Conservation (phyloP, 2,888 invertebrate species). For the Himalopsyche tibetana region DNA sequence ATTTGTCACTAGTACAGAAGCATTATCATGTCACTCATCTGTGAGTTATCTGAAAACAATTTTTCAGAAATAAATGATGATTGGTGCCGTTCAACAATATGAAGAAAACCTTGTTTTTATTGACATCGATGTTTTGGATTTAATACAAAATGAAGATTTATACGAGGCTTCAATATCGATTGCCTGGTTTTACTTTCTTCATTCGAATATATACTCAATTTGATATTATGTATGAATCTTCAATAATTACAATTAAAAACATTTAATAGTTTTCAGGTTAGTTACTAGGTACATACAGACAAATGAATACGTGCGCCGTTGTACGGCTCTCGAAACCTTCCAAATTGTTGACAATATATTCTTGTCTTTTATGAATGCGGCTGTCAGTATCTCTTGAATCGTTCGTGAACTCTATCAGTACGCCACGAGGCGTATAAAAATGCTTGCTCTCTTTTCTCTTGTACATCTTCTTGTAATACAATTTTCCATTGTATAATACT, state of each 20-base stretch:
- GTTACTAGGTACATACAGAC: background rate
- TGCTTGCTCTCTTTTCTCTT: conserved; percentile 2
- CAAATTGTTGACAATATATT: conserved; percentile 8
- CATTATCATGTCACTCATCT: too few relatives aligned
- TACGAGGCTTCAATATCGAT: too few relatives aligned
- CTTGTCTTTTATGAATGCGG: background rate
- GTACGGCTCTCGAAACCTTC: conserved; percentile 19
- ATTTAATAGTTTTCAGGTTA: background rate
- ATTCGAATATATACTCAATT: too few relatives aligned
- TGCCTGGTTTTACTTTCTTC: too few relatives aligned
- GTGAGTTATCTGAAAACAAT: too few relatives aligned
- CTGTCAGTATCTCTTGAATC: background rate
- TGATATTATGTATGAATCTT: conserved; percentile 24
- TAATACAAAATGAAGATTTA: too few relatives aligned
- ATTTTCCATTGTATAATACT: background rate
- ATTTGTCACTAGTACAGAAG: too few relatives aligned
- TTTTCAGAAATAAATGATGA: too few relatives aligned
- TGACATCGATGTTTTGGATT: too few relatives aligned
- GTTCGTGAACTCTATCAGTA: background rate
- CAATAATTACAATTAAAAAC: background rate
- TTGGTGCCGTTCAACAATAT: too few relatives aligned
- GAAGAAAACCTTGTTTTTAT: too few relatives aligned
- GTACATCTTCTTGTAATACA: background rate
- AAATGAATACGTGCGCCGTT: background rate
- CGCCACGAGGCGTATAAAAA: background rate